Evolutionary conservation across 2,113 vertebrate genomes (phyloP).

Genomic region (Crotalus helleri): DNA sequence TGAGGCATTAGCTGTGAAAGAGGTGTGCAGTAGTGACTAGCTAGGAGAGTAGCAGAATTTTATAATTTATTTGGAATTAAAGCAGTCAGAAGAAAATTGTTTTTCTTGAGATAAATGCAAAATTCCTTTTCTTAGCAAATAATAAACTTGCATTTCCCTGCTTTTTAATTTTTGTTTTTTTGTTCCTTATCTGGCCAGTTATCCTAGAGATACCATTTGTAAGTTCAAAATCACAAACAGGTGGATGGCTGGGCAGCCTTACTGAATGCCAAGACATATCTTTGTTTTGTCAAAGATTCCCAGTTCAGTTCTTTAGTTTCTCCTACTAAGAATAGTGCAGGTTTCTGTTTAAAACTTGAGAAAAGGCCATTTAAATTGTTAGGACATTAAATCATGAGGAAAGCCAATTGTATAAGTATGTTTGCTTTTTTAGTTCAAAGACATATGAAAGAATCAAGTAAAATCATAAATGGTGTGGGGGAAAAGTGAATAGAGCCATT

Average conservation of each 20-base stretch:
- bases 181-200: neutral
- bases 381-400: neutral
- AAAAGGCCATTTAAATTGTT: neutral
- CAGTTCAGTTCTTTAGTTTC: neutral
- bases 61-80: conserved; percentile 18
- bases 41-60: conserved; percentile 15
- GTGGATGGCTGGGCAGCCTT: neutral
- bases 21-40: conserved; percentile 37
- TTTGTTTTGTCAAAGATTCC: neutral
- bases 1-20: conserved; percentile 46
- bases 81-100: neutral
- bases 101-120: neutral
- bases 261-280: neutral
- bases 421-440: neutral
- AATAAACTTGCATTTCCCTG: neutral
- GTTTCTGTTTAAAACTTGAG: neutral
- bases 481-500: neutral
- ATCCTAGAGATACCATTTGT: neutral
- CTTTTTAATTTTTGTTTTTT: neutral
- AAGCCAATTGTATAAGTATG: neutral
- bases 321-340: neutral
- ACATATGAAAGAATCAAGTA: neutral
- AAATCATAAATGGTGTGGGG: neutral
- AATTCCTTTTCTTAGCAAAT: neutral
- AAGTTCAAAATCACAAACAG: neutral